Conservation (phyloP, 2,113 vertebrate species). For the Ramphastos sulfuratus region DNA sequence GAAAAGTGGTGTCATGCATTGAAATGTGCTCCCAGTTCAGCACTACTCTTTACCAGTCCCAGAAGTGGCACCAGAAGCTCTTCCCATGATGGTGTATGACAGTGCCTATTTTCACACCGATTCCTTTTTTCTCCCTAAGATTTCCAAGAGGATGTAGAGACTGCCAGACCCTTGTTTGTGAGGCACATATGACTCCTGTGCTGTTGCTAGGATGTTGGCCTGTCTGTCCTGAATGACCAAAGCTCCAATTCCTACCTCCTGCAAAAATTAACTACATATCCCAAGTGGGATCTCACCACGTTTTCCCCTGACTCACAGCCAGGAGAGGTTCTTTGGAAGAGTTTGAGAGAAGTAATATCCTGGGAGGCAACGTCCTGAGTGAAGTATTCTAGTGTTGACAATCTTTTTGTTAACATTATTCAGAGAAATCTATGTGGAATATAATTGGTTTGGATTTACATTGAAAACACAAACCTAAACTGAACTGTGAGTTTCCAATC, state of each 20-base stretch:
- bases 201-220: neutral
- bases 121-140: neutral
- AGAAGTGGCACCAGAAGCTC: neutral
- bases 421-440: neutral
- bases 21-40: neutral
- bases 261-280: neutral
- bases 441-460: neutral
- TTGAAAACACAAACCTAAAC: neutral
- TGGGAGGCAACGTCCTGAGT: neutral
- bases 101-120: neutral
- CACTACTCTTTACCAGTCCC: neutral
- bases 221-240: neutral
- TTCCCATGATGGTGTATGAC: neutral
- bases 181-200: neutral
- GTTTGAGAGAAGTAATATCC: neutral
- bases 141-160: neutral
- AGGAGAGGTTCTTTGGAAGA: neutral
- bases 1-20: rapidly evolving
- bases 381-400: neutral
- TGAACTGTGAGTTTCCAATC: neutral
- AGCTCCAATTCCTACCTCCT: neutral
- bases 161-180: rapidly evolving
- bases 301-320: neutral
- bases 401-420: neutral
- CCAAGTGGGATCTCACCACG: rapidly evolving